These are phyloP conservation scores for Cecropterus lyciades DNA, from an alignment of 1,140 invertebrate species.

Conservation along the genomic window DNA sequence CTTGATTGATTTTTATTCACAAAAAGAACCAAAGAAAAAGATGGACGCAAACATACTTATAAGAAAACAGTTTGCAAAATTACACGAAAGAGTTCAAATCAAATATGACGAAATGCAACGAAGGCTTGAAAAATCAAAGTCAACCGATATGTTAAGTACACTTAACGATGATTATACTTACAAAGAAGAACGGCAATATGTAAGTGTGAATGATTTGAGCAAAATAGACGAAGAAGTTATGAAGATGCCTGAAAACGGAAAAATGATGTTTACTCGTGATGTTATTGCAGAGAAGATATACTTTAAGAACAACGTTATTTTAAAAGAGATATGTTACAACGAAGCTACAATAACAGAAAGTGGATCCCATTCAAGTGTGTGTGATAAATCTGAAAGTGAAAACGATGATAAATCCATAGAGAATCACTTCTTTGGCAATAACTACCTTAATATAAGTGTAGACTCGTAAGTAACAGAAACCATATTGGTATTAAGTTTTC, in stretches of 20 bases:
- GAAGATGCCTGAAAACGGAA: constrained; percentile 13
- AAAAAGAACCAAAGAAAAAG: constrained; percentile 32
- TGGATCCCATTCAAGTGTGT: constrained; percentile 36
- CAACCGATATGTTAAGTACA: constrained; percentile 57
- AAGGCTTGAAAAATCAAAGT: constrained; percentile 70
- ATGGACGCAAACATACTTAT: constrained; percentile 35
- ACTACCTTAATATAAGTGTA: constrained; percentile 54
- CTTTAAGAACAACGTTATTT: constrained; percentile 45
- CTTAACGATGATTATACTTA: constrained; percentile 51
- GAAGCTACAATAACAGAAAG: constrained; percentile 49
- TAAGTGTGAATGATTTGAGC: constrained; percentile 51
- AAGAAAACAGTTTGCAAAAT: constrained; percentile 59
- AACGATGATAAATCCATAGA: constrained; percentile 44
- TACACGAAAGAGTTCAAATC: constrained; percentile 67
- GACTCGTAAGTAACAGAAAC: constrained; percentile 67
- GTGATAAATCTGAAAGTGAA: constrained; percentile 44
- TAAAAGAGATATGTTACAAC: constrained; percentile 46
- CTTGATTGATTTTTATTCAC: constrained; percentile 12
- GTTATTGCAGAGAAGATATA: constrained; percentile 40
- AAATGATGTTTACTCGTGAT: constrained; percentile 26
- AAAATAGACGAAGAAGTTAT: constrained; percentile 41
- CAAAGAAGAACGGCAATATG: constrained; percentile 45
- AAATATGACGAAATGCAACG: constrained; percentile 75
- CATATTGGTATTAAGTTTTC: too few relatives aligned
- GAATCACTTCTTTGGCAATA: constrained; percentile 44